Evolutionary conservation across 2,113 vertebrate species (phyloP).

Genomic region (Elachura formosa): DNA sequence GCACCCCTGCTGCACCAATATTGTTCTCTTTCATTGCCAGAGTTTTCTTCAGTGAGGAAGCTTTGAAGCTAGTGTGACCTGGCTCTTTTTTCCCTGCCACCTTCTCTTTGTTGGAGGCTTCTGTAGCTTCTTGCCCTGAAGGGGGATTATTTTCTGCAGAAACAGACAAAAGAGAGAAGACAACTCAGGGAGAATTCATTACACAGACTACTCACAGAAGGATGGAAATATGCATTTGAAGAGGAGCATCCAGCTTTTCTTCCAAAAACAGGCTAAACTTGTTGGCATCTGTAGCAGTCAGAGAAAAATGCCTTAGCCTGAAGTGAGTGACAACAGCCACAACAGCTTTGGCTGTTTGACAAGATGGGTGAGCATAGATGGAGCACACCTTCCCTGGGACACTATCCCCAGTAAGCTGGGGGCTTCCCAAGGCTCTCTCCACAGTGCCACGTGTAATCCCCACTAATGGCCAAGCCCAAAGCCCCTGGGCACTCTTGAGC

Average conservation of each 20-base stretch:
- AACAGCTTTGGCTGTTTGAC: background rate
- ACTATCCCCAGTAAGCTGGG: background rate
- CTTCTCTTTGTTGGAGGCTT: background rate
- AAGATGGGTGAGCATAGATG: fast-evolving
- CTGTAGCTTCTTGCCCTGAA: background rate
- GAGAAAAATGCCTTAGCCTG: background rate
- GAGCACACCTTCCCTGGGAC: background rate
- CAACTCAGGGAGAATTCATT: background rate
- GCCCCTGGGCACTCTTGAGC: background rate
- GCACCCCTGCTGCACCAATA: background rate
- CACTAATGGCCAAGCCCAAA: background rate
- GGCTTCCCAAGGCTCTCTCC: background rate
- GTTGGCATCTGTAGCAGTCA: background rate
- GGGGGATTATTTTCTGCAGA: background rate
- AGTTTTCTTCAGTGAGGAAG: constrained; percentile 7
- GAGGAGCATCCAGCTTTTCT: background rate
- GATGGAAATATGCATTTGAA: background rate
- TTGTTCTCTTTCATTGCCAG: background rate
- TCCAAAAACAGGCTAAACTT: background rate
- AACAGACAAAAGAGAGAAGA: background rate
- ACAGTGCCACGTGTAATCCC: fast-evolving
- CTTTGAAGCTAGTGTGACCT: background rate
- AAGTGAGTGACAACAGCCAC: background rate
- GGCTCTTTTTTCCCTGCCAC: background rate
- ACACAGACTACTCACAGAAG: background rate